Evolutionary conservation across 1,140 invertebrate genomes (phyloP), one percentile per base, ranked within the genome.

Genomic region (Pseudobourletiella spinata): DNA sequence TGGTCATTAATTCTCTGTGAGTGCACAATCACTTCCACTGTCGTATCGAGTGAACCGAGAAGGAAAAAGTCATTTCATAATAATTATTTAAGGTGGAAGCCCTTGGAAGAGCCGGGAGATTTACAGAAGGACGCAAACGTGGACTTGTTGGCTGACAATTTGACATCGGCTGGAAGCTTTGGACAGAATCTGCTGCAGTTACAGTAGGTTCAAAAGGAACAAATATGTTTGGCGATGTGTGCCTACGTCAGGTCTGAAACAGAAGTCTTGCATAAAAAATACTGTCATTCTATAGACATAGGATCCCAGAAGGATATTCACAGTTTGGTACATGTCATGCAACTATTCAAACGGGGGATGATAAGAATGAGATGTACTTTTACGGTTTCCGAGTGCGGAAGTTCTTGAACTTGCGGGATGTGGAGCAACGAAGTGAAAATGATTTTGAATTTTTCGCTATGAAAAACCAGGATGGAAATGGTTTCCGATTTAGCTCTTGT

Each of bases 161-260:
- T 62, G 72, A 39, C 72, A 81, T 18, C 73, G 80, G 2, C 77
- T 79, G 1, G 76, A 80, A 62, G 75, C 77, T 6, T 72, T 84
- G 29, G 81, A 82, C 64, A n/a, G 74, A 74, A 42, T 80, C 79
- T 68, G 78, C 80, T 64, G 79, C 80, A 65, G 80, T 76, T 73
- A 80, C 1, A 63, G 74, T 6, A 68, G 72, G 30, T 60, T 67
- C n/a, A n/a, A n/a, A n/a, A n/a, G n/a, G n/a, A n/a, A n/a, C n/a
- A n/a, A n/a, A n/a, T n/a, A n/a, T n/a, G n/a, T n/a, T n/a, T n/a
- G n/a, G n/a, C n/a, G n/a, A n/a, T n/a, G n/a, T n/a, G n/a, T n/a
- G n/a, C n/a, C n/a, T n/a, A n/a, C n/a, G n/a, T n/a, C n/a, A n/a
- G n/a, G n/a, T n/a, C n/a, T n/a, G n/a, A n/a, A n/a, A n/a, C n/a